A percentile compares a stretch with the other conserved stretches of the same genome.
Evolutionary conservation across 1,140 invertebrate species (phyloP).

Genomic region (Brachionus calyciflorus): DNA sequence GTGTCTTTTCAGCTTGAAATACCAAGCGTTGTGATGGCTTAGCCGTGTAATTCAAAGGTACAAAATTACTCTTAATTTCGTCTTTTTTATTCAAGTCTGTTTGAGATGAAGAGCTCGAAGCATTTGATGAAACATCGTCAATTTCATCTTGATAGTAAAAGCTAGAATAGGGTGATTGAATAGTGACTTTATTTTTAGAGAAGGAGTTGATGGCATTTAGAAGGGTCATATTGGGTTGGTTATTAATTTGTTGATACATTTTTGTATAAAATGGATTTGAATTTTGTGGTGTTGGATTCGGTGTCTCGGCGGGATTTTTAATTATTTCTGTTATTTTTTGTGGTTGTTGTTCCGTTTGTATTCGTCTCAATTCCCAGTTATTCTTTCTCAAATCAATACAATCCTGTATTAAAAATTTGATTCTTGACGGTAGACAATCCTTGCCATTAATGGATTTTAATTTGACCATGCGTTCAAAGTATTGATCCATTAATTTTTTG

Average conservation of each 20-base stretch:
- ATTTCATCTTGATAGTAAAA: not conserved
- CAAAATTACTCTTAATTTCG: not conserved
- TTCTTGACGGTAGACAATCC: constrained; percentile 63
- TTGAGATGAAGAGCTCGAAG: constrained; percentile 2
- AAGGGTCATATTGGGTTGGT: constrained; percentile 7
- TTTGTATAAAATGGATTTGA: not conserved
- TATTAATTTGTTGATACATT: constrained; percentile 15
- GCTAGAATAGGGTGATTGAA: not conserved
- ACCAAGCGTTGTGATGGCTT: not conserved
- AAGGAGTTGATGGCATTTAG: constrained; percentile 1
- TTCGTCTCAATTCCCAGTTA: constrained; percentile 22
- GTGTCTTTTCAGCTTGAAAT: not conserved
- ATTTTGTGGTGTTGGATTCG: not conserved
- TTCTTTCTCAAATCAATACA: constrained; percentile 76
- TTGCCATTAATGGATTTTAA: constrained; percentile 55
- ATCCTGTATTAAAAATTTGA: constrained; percentile 91
- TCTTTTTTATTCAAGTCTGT: constrained; percentile 13
- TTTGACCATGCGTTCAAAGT: not conserved
- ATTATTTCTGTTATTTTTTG: not conserved
- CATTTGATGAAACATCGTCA: not conserved
- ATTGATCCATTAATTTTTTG: constrained; percentile 21
- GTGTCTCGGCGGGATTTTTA: not conserved
- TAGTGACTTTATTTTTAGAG: not conserved
- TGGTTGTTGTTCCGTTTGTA: not conserved
- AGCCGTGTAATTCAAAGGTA: not conserved